These are phyloP conservation scores for Ganaspis brasiliensis DNA, from an alignment of 2,888 invertebrate species.

Conservation along the genomic window DNA sequence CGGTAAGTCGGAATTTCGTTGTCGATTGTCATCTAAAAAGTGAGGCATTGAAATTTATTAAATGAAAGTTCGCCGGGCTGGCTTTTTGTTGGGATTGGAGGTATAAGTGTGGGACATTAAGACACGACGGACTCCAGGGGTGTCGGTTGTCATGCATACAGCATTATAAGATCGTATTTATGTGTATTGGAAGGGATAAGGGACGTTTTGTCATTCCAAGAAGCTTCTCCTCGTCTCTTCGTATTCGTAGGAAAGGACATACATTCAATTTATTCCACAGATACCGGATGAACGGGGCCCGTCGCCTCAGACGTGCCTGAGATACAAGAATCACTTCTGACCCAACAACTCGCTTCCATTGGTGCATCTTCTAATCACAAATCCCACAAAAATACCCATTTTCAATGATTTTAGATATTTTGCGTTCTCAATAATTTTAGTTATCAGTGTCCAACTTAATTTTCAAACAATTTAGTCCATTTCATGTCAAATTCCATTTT, in stretches of 20 bases:
- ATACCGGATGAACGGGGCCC: slow-evolving; percentile 74
- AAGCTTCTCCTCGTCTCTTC: slow-evolving; percentile 62
- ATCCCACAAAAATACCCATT: neutral
- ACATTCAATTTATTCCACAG: slow-evolving; percentile 74
- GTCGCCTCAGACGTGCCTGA: slow-evolving; percentile 67
- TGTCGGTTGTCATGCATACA: slow-evolving; percentile 59
- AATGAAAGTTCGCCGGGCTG: too few relatives aligned
- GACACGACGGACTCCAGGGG: slow-evolving; percentile 3
- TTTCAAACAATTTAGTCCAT: too few relatives aligned
- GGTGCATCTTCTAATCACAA: slow-evolving; percentile 14
- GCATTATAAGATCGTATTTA: slow-evolving; percentile 53
- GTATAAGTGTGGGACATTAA: slow-evolving; percentile 25
- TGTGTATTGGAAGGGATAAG: slow-evolving; percentile 50
- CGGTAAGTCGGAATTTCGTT: neutral
- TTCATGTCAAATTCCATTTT: too few relatives aligned
- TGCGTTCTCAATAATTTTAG: too few relatives aligned
- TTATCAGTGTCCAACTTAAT: too few relatives aligned
- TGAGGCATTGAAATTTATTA: too few relatives aligned
- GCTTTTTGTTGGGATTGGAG: too few relatives aligned
- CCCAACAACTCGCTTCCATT: neutral
- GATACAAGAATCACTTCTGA: slow-evolving; percentile 53
- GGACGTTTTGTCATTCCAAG: slow-evolving; percentile 70
- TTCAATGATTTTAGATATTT: too few relatives aligned
- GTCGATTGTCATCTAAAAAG: slow-evolving; percentile 1
- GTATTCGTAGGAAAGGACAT: slow-evolving; percentile 50